Evolutionary conservation across 2,888 invertebrate species (phyloP), one percentile per base, ranked within the genome.

Genomic region (Tubulanus polymorphus): DNA sequence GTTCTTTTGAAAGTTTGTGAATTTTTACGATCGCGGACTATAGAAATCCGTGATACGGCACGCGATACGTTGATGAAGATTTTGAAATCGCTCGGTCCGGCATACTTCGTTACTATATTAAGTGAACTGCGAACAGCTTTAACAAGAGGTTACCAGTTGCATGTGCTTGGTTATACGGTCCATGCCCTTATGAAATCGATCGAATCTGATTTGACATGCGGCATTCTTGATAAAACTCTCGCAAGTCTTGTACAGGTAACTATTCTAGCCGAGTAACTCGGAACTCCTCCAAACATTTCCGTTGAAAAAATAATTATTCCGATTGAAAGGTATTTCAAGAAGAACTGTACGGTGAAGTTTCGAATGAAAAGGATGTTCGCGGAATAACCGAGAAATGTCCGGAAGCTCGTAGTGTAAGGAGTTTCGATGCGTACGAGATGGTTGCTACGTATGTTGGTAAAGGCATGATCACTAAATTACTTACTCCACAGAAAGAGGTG

Each of bases 31-130:
- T 94, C 94, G 0, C 89, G 90, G 1, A 79, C 93, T 23, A 89
- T 89, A 65, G 91, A 91, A 69, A 90, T 95, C 2, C 84, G 96
- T 41, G 86, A 89, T 71, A 81, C 86, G 0, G 88, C 95, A 0
- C 84, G 94, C 30, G 91, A 93, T 75, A 93, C 91, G n/a, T 83
- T 97, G n/a, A 88, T 90, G 65, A 90, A 92, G 78, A 90, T 95
- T 27, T 89, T 93, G 86, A 72, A 86, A 0, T 85, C 90, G 0
- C 83, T 99, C 8, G 96, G 96, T 0, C 86, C 92, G 0, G 80
- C 84, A 18, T 92, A 92, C 78, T 82, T 97, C 59, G 84, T 86
- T 6, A 82, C 87, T 67, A 79, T 96, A 25, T 78, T 96, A 12
- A 85, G 86, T 58, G 93, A 94, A 78, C 85, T 97, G 75, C 86